Conservation (phyloP, 2,797 vertebrate species). For the Sardinella longiceps region DNA sequence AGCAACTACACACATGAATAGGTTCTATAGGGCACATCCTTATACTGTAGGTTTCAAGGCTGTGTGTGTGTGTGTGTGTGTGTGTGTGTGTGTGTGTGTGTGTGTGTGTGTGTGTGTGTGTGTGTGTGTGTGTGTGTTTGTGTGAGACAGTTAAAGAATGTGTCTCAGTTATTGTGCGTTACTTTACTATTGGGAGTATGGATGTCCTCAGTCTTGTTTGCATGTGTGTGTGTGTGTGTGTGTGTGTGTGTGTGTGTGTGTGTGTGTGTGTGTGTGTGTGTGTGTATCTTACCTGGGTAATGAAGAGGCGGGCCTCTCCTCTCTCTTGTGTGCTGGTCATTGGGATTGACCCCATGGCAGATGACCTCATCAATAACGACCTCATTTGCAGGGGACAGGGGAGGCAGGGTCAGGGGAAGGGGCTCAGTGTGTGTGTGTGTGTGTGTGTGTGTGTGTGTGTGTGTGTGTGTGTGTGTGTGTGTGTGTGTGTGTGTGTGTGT, state of each 20-base stretch:
- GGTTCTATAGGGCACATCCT: neutral
- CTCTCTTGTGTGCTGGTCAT: conserved; percentile 36
- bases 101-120: conserved; percentile 3
- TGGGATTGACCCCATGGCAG: conserved; percentile 54
- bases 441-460: too few species aligned
- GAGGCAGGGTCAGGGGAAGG: conserved; percentile 48
- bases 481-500: too few species aligned
- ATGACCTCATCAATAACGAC: conserved; percentile 66
- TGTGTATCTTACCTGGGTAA: neutral
- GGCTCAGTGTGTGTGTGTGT: neutral
- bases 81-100: neutral
- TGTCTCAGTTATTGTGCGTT: neutral
- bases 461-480: neutral
- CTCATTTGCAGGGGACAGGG: conserved; percentile 54
- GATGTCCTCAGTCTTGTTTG: neutral
- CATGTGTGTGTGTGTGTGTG: neutral
- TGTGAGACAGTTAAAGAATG: neutral
- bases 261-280: neutral
- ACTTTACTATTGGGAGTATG: neutral
- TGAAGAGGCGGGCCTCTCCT: neutral
- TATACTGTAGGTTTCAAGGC: too few species aligned
- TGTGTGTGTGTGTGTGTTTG: neutral
- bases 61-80: neutral
- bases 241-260: neutral
- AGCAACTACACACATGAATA: conserved; percentile 3